Base-by-base conservation (phyloP, 2,888 invertebrate genomes). In the Tenthredo distinguenda region DNA sequence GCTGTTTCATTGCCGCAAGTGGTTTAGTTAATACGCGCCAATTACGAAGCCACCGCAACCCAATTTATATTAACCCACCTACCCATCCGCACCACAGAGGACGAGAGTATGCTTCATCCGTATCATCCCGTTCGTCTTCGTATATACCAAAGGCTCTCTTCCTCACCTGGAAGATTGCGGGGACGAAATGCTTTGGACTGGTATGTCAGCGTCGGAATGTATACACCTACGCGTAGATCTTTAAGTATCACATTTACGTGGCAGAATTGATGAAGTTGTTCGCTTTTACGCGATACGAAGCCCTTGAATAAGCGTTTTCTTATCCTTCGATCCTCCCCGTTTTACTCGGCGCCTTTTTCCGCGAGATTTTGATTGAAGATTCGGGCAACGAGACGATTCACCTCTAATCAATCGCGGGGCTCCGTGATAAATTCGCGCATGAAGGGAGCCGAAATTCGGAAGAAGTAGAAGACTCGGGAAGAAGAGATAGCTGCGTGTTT, bases 11-110 rank as follows among this genome's bases (percentile, higher is more conserved):
- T 65, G 82, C 84, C 84, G 71, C 87, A 87, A 88, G 86, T 86
- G 86, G 86, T 86, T 84, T 84, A 84, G 87, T 89, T 90, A 89
- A 90, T 89, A 87, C 86, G 86, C 86, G 84, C 86, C 88, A 88
- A 90, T 90, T 90, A 89, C 82, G 85, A 77, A 71, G 74, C 79
- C 65, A 86, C 88, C 88, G 85, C 88, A 88, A 89, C 87, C 87
- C 88, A 89, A 90, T 91, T 89, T 88, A 86, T 88, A 90, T 88
- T 85, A 86, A 84, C 77, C 83, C 85, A 86, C 79, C 31, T 58
- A 58, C 58, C 79, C 79, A 79, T 37, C 58, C 55, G 58, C 37
- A 58, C 40, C 40, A 34, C 50, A 7, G 65, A 74, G 83, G 81
- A 81, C 47, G 65, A 50, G 62, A 81, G 40, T 26, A 40, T 15